These are phyloP conservation scores for Himalopsyche japonica DNA, from an alignment of 2,888 invertebrate genomes.

Conservation along the genomic window DNA sequence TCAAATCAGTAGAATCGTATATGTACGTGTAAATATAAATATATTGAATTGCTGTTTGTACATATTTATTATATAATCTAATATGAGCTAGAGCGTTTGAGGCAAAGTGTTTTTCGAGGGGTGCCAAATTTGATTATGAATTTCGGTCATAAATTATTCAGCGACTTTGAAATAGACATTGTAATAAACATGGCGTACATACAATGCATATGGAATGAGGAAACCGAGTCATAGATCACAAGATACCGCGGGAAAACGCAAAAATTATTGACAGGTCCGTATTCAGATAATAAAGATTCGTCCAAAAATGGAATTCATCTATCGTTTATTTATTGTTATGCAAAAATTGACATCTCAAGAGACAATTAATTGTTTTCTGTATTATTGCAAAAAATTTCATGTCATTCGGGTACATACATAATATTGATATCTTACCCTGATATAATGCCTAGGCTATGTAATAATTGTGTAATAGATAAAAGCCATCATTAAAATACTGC, in stretches of 20 bases:
- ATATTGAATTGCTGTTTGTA: not conserved
- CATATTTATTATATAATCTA: too few species aligned
- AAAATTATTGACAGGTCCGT: not conserved
- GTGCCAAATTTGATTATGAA: not conserved
- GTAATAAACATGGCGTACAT: not conserved
- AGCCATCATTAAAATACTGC: too few species aligned
- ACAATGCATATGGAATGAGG: not conserved
- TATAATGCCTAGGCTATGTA: too few species aligned
- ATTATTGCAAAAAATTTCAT: too few species aligned
- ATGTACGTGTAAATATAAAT: not conserved
- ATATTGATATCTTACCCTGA: too few species aligned
- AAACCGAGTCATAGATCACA: not conserved
- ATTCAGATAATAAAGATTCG: not conserved
- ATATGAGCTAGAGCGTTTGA: not conserved
- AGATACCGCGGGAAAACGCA: not conserved
- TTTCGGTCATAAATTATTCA: not conserved
- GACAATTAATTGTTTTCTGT: too few species aligned
- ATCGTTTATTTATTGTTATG: not conserved
- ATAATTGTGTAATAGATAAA: too few species aligned
- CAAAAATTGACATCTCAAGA: not conserved
- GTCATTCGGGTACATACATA: too few species aligned
- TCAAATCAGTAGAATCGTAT: too few species aligned
- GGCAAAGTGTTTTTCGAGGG: not conserved
- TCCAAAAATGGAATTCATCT: not conserved
- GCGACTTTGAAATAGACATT: not conserved